Evolutionary conservation across 1,140 invertebrate species (phyloP), one percentile per base, ranked within the genome.

Genomic region (Platyura marginata): DNA sequence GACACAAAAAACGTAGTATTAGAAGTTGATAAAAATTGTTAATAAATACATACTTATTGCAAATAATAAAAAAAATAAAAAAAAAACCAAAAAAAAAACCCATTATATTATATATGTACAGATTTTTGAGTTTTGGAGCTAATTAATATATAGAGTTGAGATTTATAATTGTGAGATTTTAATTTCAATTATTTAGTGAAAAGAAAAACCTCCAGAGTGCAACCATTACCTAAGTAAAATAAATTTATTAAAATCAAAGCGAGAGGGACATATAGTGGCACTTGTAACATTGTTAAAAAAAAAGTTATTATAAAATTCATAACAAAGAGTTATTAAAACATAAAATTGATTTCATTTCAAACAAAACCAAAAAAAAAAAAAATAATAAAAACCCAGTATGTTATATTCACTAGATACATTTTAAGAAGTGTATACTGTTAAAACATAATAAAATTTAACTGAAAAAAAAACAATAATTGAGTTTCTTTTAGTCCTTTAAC

Each of bases 321-420:
- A 40, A 40, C 16, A 41, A 25, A 6, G 6, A 25, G 40, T 16
- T 29, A 23, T 25, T 19, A 23, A 32, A 19, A 9, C 11, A 37
- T 15, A 41, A 15, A 41, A 29, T 25, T 25, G 22, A 18, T 29
- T 41, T 23, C 22, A 25, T 41, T 13, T 25, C 15, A 41, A 32
- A 29, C 8, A n/a, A n/a, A 8, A 5, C 18, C 18, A 6, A 37
- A 37, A 32, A 23, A 41, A 10, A 41, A 29, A 41, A 41, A 41
- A 25, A 41, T 25, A 32, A 41, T 25, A 21, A 13, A 40, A 19
- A 21, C 8, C 20, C 21, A 40, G 21, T 40, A 21, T 25, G 40
- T 41, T 41, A 25, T 25, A 41, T 41, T 41, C 22, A 41, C 25
- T 16, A 19, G 25, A 41, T 25, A 41, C 22, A 25, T 25, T 41